Percentiles rank a stretch among this genome's conserved stretches.
Evolutionary conservation across 2,113 vertebrate species (phyloP).

Genomic region (Boulengeromyrus knoepffleri): DNA sequence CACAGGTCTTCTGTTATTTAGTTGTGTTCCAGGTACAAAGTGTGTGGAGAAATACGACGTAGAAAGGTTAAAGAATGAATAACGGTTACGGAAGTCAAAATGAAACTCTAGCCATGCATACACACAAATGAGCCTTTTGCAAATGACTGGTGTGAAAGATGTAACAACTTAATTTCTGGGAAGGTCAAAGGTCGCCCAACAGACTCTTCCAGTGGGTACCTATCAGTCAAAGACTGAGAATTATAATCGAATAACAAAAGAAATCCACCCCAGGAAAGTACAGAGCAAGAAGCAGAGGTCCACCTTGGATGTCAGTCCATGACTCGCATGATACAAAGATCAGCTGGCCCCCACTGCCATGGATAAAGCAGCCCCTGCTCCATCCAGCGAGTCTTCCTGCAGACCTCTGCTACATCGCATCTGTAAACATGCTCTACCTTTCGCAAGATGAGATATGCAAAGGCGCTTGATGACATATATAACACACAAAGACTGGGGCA

Average conservation of each 20-base stretch:
- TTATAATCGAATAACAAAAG: neutral
- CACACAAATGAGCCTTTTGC: slow-evolving; percentile 10
- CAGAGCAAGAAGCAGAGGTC: neutral
- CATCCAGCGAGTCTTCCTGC: neutral
- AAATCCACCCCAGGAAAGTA: neutral
- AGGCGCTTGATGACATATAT: neutral
- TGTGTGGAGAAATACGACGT: slow-evolving; percentile 17
- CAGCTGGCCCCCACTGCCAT: neutral
- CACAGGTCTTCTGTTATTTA: slow-evolving; percentile 29
- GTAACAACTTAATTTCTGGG: neutral
- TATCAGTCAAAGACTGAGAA: neutral
- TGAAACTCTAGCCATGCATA: slow-evolving; percentile 7
- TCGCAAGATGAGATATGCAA: neutral
- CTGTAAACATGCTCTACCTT: neutral
- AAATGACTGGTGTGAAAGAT: neutral
- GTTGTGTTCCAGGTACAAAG: slow-evolving; percentile 35
- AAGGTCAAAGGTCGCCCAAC: neutral
- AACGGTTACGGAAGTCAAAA: neutral
- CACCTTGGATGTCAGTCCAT: neutral
- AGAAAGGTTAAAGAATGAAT: neutral
- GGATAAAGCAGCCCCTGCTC: neutral
- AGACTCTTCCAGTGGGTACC: neutral
- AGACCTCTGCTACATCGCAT: neutral
- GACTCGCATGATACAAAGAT: neutral
- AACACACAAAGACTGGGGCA: neutral